phyloP scores from a whole-genome alignment of 2,888 invertebrate genomes.

The Leptinotarsa peninsularis region DNA sequence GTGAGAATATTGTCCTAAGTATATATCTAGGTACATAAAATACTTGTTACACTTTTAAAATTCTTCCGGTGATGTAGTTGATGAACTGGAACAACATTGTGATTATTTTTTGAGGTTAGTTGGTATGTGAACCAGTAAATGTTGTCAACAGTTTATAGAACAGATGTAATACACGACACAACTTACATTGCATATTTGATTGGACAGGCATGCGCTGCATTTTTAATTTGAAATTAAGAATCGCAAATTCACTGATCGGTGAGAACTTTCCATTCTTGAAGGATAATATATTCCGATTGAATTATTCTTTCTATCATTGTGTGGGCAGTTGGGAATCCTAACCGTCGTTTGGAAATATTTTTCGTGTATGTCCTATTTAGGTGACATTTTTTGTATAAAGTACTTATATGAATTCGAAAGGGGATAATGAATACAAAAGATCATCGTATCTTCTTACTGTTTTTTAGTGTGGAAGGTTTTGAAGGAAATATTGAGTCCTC shows the following conservation, averaged over 20 bases:
- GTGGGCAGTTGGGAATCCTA: not conserved
- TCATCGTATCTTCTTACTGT: too few relatives aligned
- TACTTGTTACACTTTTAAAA: conserved; percentile 38
- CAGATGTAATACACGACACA: conserved; percentile 54
- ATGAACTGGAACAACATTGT: conserved; percentile 48
- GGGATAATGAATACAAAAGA: too few relatives aligned
- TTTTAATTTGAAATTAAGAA: conserved; percentile 45
- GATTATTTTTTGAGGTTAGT: conserved; percentile 53
- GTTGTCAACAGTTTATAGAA: conserved; percentile 54
- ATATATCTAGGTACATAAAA: not conserved
- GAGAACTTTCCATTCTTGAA: conserved; percentile 45
- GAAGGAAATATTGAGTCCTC: too few relatives aligned
- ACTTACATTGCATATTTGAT: conserved; percentile 54
- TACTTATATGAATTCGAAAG: too few relatives aligned
- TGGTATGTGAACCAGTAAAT: conserved; percentile 54
- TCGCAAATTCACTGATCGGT: conserved; percentile 48
- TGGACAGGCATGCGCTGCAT: conserved; percentile 52
- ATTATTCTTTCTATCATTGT: conserved; percentile 33
- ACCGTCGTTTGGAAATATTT: not conserved
- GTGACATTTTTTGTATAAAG: too few relatives aligned
- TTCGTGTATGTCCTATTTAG: too few relatives aligned
- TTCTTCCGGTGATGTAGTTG: conserved; percentile 34
- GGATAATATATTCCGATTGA: conserved; percentile 35
- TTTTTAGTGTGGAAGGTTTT: too few relatives aligned
- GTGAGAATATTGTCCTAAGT: not conserved